A percentile compares a stretch with the other conserved stretches of the same genome.
phyloP scores from a whole-genome alignment of 2,797 vertebrate species.

The Gobionotothen gibberifrons region DNA sequence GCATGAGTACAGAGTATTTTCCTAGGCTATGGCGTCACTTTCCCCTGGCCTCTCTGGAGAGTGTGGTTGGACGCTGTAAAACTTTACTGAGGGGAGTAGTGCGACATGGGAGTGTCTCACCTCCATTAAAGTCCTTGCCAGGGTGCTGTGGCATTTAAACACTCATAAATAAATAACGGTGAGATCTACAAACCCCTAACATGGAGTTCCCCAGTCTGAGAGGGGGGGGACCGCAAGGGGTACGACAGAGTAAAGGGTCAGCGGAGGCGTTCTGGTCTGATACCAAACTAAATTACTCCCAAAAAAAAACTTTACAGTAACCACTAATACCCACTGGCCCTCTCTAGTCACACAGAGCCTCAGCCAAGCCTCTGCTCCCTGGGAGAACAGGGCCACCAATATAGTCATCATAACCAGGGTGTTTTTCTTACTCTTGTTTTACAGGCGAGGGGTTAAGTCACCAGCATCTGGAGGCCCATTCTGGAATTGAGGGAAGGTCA shows the following conservation, averaged over 20 bases:
- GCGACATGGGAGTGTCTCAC: constrained; percentile 82
- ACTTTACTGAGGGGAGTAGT: constrained; percentile 81
- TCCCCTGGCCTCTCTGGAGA: constrained; percentile 74
- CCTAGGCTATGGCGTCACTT: constrained; percentile 78
- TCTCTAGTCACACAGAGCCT: constrained; percentile 46
- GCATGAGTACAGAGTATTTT: constrained; percentile 78
- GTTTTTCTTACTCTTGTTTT: constrained; percentile 81
- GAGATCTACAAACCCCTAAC: constrained; percentile 68
- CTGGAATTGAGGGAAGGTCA: constrained; percentile 71
- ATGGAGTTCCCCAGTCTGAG: constrained; percentile 58
- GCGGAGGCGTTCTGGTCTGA: constrained; percentile 58
- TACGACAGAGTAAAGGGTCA: constrained; percentile 53
- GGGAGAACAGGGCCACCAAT: constrained; percentile 77
- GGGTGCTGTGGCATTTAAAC: constrained; percentile 79
- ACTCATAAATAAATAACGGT: constrained; percentile 76
- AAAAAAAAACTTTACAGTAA: constrained; percentile 74
- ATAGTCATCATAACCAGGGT: constrained; percentile 73
- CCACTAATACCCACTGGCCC: constrained; percentile 75
- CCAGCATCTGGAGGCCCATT: constrained; percentile 72
- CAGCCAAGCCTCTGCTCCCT: constrained; percentile 71
- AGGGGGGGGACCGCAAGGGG: constrained; percentile 36
- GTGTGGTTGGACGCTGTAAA: constrained; percentile 81
- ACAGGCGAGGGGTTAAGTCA: constrained; percentile 82
- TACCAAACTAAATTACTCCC: constrained; percentile 68
- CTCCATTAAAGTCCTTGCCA: constrained; percentile 82